Conservation (phyloP, 2,888 invertebrate genomes). For the Cerceris rybyensis region DNA sequence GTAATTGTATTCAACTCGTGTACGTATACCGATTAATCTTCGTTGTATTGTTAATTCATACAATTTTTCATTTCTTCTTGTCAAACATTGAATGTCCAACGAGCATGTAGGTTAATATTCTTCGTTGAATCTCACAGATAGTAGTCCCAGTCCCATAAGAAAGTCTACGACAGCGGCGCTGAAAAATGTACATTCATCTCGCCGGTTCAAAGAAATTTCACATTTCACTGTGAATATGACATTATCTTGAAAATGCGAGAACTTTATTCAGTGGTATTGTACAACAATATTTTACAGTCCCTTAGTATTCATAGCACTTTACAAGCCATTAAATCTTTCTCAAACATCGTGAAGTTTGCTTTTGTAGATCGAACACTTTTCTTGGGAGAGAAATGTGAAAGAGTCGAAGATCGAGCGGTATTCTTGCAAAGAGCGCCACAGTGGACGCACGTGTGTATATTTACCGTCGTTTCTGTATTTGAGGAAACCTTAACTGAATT, state of each 20-base stretch:
- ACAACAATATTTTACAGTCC: constrained; percentile 13
- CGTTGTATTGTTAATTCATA: no score
- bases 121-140: no score
- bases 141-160: no score
- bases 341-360: constrained; percentile 29
- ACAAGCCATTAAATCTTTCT: constrained; percentile 27
- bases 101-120: no score
- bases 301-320: constrained; percentile 31
- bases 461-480: background rate
- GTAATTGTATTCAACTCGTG: no score
- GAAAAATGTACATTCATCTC: background rate
- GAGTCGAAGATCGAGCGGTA: background rate
- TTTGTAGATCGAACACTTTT: constrained; percentile 23
- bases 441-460: background rate
- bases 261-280: constrained; percentile 10
- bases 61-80: no score
- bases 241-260: background rate
- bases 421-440: background rate
- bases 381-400: background rate
- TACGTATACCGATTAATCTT: no score
- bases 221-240: background rate
- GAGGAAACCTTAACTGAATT: background rate
- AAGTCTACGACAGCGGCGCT: no score
- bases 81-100: no score
- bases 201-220: background rate